Percentiles rank a stretch among this genome's conserved stretches.
phyloP scores from a whole-genome alignment of 2,888 invertebrate genomes.

The Microplitis deprimator region DNA sequence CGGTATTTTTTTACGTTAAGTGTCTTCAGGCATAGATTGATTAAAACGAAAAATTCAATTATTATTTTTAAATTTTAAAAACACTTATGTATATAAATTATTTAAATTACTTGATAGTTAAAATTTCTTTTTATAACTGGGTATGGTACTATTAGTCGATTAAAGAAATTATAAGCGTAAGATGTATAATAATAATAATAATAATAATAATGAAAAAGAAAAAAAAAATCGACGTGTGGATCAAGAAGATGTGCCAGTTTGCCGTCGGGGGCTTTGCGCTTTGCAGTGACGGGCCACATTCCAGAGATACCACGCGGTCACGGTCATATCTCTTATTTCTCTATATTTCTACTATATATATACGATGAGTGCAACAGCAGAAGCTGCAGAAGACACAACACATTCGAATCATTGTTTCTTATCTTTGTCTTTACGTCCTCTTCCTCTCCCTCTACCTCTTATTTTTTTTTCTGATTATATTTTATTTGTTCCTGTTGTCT shows the following conservation, averaged over 20 bases:
- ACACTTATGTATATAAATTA: no score
- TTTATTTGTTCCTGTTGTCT: background rate
- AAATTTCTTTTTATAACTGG: no score
- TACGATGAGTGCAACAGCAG: background rate
- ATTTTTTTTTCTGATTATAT: background rate
- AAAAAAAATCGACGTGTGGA: slow-evolving; percentile 31
- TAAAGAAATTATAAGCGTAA: background rate
- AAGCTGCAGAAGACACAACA: background rate
- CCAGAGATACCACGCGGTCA: slow-evolving; percentile 69
- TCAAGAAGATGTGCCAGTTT: slow-evolving; percentile 29
- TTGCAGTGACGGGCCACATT: slow-evolving; percentile 69
- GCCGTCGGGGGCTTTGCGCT: slow-evolving; percentile 33
- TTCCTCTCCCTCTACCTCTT: slow-evolving; percentile 25
- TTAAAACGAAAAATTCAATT: background rate
- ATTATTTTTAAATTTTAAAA: background rate
- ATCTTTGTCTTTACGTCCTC: background rate
- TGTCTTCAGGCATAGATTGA: slow-evolving; percentile 13
- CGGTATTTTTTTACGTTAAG: slow-evolving; percentile 19
- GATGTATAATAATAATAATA: slow-evolving; percentile 6
- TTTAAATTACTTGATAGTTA: no score
- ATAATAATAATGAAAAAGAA: slow-evolving; percentile 8
- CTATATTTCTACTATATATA: slow-evolving; percentile 55
- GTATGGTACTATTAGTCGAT: background rate
- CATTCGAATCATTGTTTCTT: slow-evolving; percentile 15
- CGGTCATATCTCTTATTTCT: slow-evolving; percentile 70